These are phyloP conservation scores for Xanthia icteritia DNA, from an alignment of 2,888 invertebrate genomes.

Conservation along the genomic window DNA sequence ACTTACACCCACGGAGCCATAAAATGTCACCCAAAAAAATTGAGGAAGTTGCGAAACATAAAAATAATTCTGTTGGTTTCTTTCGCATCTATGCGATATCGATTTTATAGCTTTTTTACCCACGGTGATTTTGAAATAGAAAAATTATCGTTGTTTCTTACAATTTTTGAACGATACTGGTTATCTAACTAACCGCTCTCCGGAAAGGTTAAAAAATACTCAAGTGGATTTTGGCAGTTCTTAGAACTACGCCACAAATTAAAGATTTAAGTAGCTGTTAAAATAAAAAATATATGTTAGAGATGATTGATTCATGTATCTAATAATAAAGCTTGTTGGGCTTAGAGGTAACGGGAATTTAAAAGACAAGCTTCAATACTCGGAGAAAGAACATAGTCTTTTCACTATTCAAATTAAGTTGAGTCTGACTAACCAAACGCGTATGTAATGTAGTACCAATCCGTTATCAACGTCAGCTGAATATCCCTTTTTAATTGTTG, in stretches of 20 bases:
- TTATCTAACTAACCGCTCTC: constrained; percentile 28
- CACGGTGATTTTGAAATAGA: constrained; percentile 48
- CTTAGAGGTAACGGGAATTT: constrained; percentile 21
- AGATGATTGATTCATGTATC: constrained; percentile 24
- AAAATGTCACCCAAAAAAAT: constrained; percentile 58
- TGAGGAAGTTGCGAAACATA: constrained; percentile 61
- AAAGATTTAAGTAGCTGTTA: constrained; percentile 9
- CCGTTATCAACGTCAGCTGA: constrained; percentile 9
- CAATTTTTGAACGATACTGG: constrained; percentile 29
- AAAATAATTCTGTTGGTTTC: constrained; percentile 49
- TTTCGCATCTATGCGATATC: constrained; percentile 46
- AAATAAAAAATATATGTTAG: constrained; percentile 6
- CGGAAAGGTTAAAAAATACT: constrained; percentile 26
- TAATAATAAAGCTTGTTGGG: constrained; percentile 15
- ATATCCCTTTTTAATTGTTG: constrained; percentile 14
- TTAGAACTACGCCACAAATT: constrained; percentile 30
- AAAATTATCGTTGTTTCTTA: constrained; percentile 18
- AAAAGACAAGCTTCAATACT: background rate
- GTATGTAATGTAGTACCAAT: background rate
- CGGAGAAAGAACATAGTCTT: too few relatives aligned
- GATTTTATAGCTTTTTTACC: constrained; percentile 63
- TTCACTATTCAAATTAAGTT: background rate
- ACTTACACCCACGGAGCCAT: constrained; percentile 61
- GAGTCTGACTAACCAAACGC: background rate
- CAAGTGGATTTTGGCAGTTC: constrained; percentile 44